These are phyloP conservation scores for Agrochola circellaris DNA, from an alignment of 2,888 invertebrate genomes.

Conservation along the genomic window DNA sequence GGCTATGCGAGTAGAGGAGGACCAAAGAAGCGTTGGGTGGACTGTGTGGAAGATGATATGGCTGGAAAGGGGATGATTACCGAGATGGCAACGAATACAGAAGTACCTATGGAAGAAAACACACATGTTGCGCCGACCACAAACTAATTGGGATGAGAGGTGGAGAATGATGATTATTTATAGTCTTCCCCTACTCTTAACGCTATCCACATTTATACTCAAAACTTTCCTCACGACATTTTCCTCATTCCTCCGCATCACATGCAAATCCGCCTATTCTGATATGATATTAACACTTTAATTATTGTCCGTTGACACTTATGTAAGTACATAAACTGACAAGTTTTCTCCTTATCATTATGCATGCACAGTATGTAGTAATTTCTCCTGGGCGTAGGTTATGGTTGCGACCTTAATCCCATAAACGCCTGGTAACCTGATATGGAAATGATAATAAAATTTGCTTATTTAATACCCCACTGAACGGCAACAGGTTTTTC, in stretches of 20 bases:
- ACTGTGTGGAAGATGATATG: too few relatives aligned
- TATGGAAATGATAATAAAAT: conserved; percentile 6
- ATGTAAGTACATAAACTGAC: not conserved
- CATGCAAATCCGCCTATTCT: too few relatives aligned
- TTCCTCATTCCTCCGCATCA: too few relatives aligned
- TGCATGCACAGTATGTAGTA: not conserved
- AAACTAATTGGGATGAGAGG: too few relatives aligned
- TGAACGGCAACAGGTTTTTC: not conserved
- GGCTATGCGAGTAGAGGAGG: too few relatives aligned
- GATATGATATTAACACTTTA: not conserved
- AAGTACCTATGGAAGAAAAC: too few relatives aligned
- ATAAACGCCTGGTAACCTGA: not conserved
- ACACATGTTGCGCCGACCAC: too few relatives aligned
- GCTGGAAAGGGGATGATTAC: too few relatives aligned
- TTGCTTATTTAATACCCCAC: not conserved
- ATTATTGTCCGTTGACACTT: not conserved
- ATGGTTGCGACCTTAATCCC: not conserved
- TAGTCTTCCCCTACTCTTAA: too few relatives aligned
- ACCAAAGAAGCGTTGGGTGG: not conserved
- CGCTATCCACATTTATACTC: too few relatives aligned
- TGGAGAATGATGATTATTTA: too few relatives aligned
- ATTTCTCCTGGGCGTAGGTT: conserved; percentile 20
- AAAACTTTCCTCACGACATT: too few relatives aligned
- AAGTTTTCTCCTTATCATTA: conserved; percentile 29
- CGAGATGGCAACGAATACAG: not conserved